Conservation (phyloP, 1,140 invertebrate species). For the Neodiprion virginianus region DNA sequence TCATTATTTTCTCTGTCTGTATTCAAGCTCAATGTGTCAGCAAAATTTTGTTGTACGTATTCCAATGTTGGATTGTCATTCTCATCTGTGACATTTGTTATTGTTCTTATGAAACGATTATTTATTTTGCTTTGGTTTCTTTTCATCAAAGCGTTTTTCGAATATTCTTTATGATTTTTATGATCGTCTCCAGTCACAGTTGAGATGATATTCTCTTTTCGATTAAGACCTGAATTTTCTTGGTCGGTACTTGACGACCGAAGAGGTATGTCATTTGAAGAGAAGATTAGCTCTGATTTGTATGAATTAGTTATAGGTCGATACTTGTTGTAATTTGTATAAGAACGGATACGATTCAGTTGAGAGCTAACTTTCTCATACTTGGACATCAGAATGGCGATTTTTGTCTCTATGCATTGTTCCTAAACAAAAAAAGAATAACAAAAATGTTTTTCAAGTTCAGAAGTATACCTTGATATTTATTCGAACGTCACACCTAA, state of each 20-base stretch:
- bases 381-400: constrained; percentile 36
- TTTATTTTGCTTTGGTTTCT: too few relatives aligned
- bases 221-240: too few relatives aligned
- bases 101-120: background rate
- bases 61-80: background rate
- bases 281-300: background rate
- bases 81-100: background rate
- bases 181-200: too few relatives aligned
- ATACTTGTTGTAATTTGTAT: background rate
- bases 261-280: background rate
- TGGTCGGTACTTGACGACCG: too few relatives aligned
- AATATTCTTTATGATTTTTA: too few relatives aligned
- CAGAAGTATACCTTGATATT: too few relatives aligned
- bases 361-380: constrained; percentile 39
- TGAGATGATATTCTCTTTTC: too few relatives aligned
- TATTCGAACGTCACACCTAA: too few relatives aligned
- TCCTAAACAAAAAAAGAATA: constrained; percentile 32
- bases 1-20: background rate
- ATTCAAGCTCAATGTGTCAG: background rate
- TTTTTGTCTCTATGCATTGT: constrained; percentile 37
- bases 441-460: background rate
- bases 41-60: background rate
- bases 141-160: too few relatives aligned
- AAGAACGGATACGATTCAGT: constrained; percentile 29
- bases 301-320: background rate